Evolutionary conservation across 2,888 invertebrate species (phyloP), one percentile per base, ranked within the genome.

Genomic region (Chesias legatella): DNA sequence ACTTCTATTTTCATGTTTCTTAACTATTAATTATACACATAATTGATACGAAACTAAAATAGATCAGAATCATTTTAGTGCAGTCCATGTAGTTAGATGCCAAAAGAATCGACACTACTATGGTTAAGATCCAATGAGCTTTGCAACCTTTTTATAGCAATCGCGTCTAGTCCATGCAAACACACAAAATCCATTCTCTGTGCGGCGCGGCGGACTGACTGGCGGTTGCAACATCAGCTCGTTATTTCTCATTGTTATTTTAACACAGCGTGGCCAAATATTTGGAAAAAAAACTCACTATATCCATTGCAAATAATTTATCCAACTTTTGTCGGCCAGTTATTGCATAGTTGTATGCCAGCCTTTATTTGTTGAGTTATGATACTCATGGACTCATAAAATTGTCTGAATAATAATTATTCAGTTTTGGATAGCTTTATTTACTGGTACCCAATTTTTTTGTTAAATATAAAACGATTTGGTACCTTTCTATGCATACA

Each of bases 181-280:
- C n/a, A 23, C 27, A 22, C 21, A 10, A 21, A 25, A 32, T 39
- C n/a, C 25, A 10, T 24, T 13, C 29, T 35, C 6, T 39, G 26
- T 3, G 10, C 25, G n/a, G 32, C 36, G 32, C 20, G 31, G 25
- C 28, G 23, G 5, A 17, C 13, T 17, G 13, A 17, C 13, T 17
- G 35, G 21, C 37, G n/a, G 36, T 22, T 32, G 40, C 40, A 44
- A 32, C 20, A 30, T 23, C 32, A 31, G 40, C 37, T 42, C 33
- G 41, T 41, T 48, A 42, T 51, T 36, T 51, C 33, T 42, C 41
- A 46, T 48, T 48, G 44, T 52, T 48, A 31, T 54, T 47, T 56
- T 44, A 53, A 39, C 47, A 43, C 46, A 37, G 34, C 37, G 47
- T 44, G 13, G 5, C 13, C 13, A 38, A 44, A 43, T 53, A 50